phyloP scores from a whole-genome alignment of 2,797 vertebrate species.

The Propithecus perrieri region DNA sequence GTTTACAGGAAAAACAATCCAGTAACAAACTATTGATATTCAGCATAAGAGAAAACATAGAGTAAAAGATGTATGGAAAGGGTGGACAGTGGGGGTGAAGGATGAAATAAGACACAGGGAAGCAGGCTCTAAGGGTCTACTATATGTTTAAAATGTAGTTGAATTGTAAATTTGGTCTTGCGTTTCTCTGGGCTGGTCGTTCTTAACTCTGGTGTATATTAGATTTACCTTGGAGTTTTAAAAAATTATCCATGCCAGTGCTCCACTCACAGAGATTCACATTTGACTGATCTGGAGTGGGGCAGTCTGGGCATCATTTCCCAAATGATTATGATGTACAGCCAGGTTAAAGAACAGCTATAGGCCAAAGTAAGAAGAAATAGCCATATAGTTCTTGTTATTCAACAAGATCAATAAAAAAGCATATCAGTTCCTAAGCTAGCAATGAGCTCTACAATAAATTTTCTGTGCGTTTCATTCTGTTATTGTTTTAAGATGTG shows the following conservation, averaged over 20 bases:
- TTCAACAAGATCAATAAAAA: background rate
- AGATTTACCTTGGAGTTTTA: background rate
- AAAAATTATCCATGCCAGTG: background rate
- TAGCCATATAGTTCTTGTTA: conserved; percentile 1
- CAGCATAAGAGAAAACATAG: background rate
- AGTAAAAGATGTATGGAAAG: background rate
- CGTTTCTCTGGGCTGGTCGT: background rate
- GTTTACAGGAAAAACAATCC: background rate
- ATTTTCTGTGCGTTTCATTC: conserved; percentile 6
- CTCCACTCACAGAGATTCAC: background rate
- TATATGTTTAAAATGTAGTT: background rate
- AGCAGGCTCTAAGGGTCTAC: background rate
- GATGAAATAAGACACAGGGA: background rate
- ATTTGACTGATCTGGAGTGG: conserved; percentile 8
- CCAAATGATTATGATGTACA: background rate
- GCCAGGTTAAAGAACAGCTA: background rate
- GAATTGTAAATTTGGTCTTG: background rate
- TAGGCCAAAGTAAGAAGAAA: conserved; percentile 12
- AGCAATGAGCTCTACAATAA: conserved; percentile 28
- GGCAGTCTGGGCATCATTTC: background rate
- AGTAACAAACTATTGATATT: conserved; percentile 38
- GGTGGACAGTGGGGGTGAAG: background rate
- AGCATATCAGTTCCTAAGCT: background rate
- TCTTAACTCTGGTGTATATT: conserved; percentile 1
- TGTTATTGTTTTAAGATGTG: background rate